Percentiles rank a stretch among this genome's conserved stretches.
Conservation (phyloP, 2,888 invertebrate genomes). For the Xanthia icteritia region DNA sequence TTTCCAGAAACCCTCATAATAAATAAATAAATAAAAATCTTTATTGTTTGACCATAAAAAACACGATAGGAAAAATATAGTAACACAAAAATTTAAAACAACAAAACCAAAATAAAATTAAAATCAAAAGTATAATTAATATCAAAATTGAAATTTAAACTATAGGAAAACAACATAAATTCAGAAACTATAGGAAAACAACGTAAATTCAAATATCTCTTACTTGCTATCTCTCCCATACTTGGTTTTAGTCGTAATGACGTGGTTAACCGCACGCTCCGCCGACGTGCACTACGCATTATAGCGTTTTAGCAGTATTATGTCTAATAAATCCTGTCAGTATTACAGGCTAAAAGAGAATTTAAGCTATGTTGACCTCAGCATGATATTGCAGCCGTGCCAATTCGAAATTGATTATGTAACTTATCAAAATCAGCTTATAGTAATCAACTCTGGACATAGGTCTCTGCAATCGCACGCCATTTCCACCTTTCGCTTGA, state of each 20-base stretch:
- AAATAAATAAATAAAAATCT: too few species aligned
- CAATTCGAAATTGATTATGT: not conserved
- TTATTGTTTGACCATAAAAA: too few species aligned
- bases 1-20: not conserved
- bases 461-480: not conserved
- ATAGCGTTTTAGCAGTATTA: slow-evolving; percentile 55
- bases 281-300: slow-evolving; percentile 51
- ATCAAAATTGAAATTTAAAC: not conserved
- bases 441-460: not conserved
- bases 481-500: too few species aligned
- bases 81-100: too few species aligned
- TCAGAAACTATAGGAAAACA: slow-evolving; percentile 7
- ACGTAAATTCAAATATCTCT: slow-evolving; percentile 26
- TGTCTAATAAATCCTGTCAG: slow-evolving; percentile 50
- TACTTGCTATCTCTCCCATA: slow-evolving; percentile 26
- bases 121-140: too few species aligned
- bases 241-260: slow-evolving; percentile 60
- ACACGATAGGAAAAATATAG: too few species aligned
- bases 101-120: too few species aligned
- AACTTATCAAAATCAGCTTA: not conserved
- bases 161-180: slow-evolving; percentile 15
- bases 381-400: not conserved
- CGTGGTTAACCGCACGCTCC: slow-evolving; percentile 64
- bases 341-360: slow-evolving; percentile 16
- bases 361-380: not conserved